phyloP scores from a whole-genome alignment of 2,888 invertebrate species.

The Palloptera scutellata region DNA sequence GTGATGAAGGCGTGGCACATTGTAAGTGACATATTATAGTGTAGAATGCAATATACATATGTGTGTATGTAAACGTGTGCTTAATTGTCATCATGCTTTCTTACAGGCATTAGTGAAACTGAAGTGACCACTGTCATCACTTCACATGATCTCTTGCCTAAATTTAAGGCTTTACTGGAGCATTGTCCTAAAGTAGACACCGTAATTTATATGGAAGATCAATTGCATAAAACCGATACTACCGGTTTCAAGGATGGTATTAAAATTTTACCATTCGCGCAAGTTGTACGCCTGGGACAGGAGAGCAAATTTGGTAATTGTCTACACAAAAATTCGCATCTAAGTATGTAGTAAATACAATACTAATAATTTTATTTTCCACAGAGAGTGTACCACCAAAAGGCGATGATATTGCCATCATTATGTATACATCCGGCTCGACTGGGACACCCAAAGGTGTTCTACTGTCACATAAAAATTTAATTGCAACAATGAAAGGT shows the following conservation, averaged over 20 bases:
- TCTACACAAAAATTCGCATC: not conserved
- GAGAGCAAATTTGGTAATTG: slow-evolving; percentile 66
- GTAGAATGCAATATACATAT: too few relatives aligned
- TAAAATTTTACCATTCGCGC: slow-evolving; percentile 76
- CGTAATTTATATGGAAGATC: slow-evolving; percentile 88
- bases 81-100: not conserved
- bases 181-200: slow-evolving; percentile 79
- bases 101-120: slow-evolving; percentile 83
- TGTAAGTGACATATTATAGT: too few relatives aligned
- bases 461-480: slow-evolving; percentile 81
- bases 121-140: slow-evolving; percentile 94
- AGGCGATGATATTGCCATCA: slow-evolving; percentile 86
- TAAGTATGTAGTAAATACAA: not conserved
- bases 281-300: slow-evolving; percentile 71
- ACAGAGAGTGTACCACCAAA: slow-evolving; percentile 71
- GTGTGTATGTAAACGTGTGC: not conserved
- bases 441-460: slow-evolving; percentile 96
- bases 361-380: slow-evolving; percentile 40
- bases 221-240: slow-evolving; percentile 75
- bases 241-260: slow-evolving; percentile 78
- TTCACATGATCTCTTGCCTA: slow-evolving; percentile 88
- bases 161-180: slow-evolving; percentile 81
- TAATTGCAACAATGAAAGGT: slow-evolving; percentile 80
- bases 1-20: slow-evolving; percentile 95
- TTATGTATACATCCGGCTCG: slow-evolving; percentile 99